Evolutionary conservation across 2,113 vertebrate genomes (phyloP), one percentile per base, ranked within the genome.

Genomic region (Dendrocopos noguchii): DNA sequence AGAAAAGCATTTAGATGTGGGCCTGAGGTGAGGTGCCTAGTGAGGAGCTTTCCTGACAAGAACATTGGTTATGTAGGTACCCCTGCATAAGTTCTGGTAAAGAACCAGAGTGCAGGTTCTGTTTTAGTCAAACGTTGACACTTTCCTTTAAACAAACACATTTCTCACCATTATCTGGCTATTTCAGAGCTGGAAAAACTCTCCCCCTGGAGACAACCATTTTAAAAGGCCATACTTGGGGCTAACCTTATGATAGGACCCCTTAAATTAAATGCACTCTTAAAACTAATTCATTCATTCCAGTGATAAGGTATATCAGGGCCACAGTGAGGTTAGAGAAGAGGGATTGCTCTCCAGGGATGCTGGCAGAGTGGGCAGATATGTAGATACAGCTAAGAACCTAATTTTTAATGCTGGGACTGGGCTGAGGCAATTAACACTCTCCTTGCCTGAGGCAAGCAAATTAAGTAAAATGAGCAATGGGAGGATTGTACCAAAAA

Each of bases 341-440:
- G 92, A 96, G 28, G 27, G n/a, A 96, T 96, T 93, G 92, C 95
- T 94, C 95, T 91, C 95, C 44, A 34, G 95, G 90, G 95, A 94
- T 57, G 24, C 36, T 84, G 50, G 44, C 44, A 65, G 57, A 91
- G 61, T 72, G 65, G 61, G 28, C 18, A 93, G 86, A 90, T 95
- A 95, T 61, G 77, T 72, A 94, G 79, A 94, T 93, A 68, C 20
- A 78, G 65, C 57, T 93, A 78, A 94, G 53, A 91, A 94, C 6
- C 20, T 90, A 4, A 80, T 94, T 91, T 95, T 83, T 90, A 94
- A 86, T 83, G 53, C 75, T 66, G 53, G 34, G 47, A 64, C 36
- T 29, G 60, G 33, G 31, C 47, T 67, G 72, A 78, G 68, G 74
- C 79, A 74, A 87, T 94, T 87, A 88, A 80, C 2, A 1, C 47